Conservation (phyloP, 2,797 vertebrate species). For the Micrastur ruficollis region DNA sequence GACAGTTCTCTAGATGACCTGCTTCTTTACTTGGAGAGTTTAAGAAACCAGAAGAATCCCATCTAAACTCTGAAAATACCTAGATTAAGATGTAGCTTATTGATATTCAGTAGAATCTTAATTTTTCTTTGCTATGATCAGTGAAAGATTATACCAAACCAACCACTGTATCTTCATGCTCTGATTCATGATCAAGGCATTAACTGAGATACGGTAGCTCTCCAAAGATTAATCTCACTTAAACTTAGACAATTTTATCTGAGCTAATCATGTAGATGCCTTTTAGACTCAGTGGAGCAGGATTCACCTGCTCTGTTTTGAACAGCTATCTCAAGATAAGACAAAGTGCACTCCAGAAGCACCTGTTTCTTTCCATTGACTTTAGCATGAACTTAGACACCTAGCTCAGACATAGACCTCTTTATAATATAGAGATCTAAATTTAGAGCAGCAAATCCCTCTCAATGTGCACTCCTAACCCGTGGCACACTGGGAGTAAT, state of each 20-base stretch:
- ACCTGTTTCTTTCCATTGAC: conserved; percentile 21
- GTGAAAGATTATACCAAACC: not conserved
- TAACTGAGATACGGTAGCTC: not conserved
- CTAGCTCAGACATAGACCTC: not conserved
- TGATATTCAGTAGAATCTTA: not conserved
- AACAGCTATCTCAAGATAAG: not conserved
- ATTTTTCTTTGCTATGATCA: not conserved
- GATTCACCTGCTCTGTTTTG: not conserved
- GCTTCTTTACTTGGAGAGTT: not conserved
- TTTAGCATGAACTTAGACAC: not conserved
- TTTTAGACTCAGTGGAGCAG: not conserved
- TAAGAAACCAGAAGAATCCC: not conserved
- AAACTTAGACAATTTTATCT: not conserved
- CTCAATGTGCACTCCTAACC: not conserved
- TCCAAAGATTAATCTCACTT: not conserved
- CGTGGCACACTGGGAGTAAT: not conserved
- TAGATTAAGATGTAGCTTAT: not conserved
- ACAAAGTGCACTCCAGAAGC: not conserved
- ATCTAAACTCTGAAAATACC: not conserved
- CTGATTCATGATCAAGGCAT: not conserved
- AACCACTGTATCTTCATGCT: not conserved
- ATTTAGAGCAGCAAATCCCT: not conserved
- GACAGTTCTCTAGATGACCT: not conserved
- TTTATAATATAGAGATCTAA: not conserved
- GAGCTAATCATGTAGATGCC: not conserved